phyloP scores from a whole-genome alignment of 2,888 invertebrate species.

The Dasysyrphus tricinctus region DNA sequence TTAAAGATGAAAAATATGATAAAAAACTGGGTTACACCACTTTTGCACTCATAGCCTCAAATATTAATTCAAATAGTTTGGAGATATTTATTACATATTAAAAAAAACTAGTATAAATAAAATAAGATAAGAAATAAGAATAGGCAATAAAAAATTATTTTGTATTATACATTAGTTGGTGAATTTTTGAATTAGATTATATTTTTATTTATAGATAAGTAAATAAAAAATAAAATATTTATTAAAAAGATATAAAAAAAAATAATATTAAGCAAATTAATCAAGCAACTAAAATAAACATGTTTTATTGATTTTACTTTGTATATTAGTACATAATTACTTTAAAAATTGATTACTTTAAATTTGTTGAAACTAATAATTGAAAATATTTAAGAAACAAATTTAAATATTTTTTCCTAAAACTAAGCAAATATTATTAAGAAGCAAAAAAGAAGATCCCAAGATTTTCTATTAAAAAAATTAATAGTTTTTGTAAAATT shows the following conservation, averaged over 20 bases:
- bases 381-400: neutral
- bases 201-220: no score
- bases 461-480: neutral
- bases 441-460: neutral
- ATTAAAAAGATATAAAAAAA: no score
- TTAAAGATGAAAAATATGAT: no score
- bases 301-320: neutral
- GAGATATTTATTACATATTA: neutral
- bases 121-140: neutral
- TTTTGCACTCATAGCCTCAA: no score
- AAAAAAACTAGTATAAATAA: neutral
- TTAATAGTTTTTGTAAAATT: no score
- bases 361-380: no score
- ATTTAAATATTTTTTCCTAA: neutral
- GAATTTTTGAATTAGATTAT: neutral
- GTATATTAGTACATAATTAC: neutral
- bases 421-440: neutral
- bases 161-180: constrained; percentile 2
- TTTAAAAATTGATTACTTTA: neutral
- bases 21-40: no score
- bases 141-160: neutral
- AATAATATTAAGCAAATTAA: neutral
- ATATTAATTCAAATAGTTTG: neutral
- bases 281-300: neutral
- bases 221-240: no score